Conservation (phyloP, 2,797 vertebrate genomes). For the Pristis pectinata region DNA sequence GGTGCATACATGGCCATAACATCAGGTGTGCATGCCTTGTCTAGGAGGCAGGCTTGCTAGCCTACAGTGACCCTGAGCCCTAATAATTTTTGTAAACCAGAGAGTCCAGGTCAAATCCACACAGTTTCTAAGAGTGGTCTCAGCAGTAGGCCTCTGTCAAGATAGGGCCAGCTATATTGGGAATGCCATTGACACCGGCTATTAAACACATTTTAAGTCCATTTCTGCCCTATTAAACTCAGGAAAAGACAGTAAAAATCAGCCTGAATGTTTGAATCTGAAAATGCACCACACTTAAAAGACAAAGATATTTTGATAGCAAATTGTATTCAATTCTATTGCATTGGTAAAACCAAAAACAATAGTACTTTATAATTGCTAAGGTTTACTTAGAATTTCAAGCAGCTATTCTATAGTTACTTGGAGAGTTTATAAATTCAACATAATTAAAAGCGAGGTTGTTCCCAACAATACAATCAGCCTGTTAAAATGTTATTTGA, state of each 20-base stretch:
- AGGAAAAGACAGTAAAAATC: not conserved
- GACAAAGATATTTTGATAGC: not conserved
- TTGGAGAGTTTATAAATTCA: not conserved
- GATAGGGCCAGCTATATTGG: too few relatives aligned
- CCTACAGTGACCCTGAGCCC: too few relatives aligned
- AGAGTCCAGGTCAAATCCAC: too few relatives aligned
- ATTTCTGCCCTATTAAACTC: not conserved
- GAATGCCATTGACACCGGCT: not conserved
- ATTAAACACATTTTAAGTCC: not conserved
- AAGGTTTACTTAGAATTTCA: not conserved
- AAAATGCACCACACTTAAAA: not conserved
- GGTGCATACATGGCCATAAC: too few relatives aligned
- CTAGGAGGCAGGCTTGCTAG: too few relatives aligned
- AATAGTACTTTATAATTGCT: not conserved
- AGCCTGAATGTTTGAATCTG: not conserved
- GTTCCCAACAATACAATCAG: not conserved
- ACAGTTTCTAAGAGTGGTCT: too few relatives aligned
- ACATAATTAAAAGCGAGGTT: not conserved
- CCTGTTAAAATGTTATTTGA: not conserved
- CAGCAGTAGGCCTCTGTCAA: not conserved
- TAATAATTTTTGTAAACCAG: too few relatives aligned
- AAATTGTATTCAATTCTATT: not conserved
- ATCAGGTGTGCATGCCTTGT: too few relatives aligned
- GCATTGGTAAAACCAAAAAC: not conserved
- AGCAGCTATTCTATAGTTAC: not conserved